These are phyloP conservation scores for Betta splendens DNA, from an alignment of 2,797 vertebrate species.

Conservation along the genomic window DNA sequence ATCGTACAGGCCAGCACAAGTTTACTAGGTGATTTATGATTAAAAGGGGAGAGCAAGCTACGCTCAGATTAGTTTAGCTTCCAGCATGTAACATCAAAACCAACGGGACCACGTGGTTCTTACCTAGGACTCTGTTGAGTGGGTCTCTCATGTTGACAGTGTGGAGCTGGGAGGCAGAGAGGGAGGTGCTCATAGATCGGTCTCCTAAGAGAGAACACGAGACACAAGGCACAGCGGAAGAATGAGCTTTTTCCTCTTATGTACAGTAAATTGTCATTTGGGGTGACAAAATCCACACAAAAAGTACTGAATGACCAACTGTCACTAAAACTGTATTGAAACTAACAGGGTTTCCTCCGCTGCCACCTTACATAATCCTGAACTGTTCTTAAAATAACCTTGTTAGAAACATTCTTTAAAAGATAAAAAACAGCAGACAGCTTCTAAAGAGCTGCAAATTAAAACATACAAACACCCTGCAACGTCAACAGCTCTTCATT, in stretches of 20 bases:
- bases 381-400: constrained; percentile 20
- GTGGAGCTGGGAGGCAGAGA: constrained; percentile 97
- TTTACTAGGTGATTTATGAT: too few relatives aligned
- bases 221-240: background rate
- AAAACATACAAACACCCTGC: too few relatives aligned
- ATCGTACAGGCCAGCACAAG: too few relatives aligned
- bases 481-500: too few relatives aligned
- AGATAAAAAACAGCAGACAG: background rate
- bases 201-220: constrained; percentile 75
- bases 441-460: background rate
- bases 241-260: constrained; percentile 12
- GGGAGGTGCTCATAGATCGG: constrained; percentile 94
- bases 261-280: background rate
- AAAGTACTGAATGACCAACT: constrained; percentile 1
- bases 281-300: background rate
- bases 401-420: background rate
- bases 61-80: too few relatives aligned
- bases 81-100: too few relatives aligned
- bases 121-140: constrained; percentile 93
- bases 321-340: constrained; percentile 1
- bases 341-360: constrained; percentile 11
- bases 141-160: constrained; percentile 97
- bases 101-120: constrained; percentile 52
- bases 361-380: constrained; percentile 3
- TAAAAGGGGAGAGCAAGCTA: too few relatives aligned